These are phyloP conservation scores for Trichosurus vulpecula DNA, from an alignment of 2,797 vertebrate genomes.

Conservation along the genomic window DNA sequence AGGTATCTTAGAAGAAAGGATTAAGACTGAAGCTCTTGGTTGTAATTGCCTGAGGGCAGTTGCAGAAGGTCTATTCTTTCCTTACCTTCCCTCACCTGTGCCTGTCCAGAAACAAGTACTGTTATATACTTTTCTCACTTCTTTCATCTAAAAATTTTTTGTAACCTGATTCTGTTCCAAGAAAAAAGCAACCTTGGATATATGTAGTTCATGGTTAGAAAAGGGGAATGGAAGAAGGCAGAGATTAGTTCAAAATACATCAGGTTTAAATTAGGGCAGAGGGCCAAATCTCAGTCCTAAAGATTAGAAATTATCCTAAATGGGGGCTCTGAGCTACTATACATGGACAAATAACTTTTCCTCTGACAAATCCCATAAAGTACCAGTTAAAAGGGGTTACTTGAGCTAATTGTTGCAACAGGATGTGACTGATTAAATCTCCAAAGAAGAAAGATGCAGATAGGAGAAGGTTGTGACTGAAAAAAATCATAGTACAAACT, in stretches of 20 bases:
- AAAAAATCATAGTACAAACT: background rate
- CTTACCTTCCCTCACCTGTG: background rate
- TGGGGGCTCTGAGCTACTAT: background rate
- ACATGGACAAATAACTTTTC: background rate
- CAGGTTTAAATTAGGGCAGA: background rate
- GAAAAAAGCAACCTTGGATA: no score
- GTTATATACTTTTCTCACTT: background rate
- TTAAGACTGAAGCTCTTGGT: background rate
- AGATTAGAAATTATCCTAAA: background rate
- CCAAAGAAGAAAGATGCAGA: background rate
- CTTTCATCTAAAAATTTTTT: background rate
- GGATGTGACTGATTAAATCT: background rate
- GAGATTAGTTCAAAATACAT: background rate
- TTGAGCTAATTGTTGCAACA: background rate
- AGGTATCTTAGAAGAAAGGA: background rate
- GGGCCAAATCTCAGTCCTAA: background rate
- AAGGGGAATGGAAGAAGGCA: no score
- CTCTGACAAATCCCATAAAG: background rate
- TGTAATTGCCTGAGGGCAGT: background rate
- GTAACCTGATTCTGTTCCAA: background rate
- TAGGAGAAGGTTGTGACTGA: background rate
- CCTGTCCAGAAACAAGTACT: background rate
- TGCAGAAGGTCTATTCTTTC: background rate
- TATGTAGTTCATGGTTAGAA: no score
- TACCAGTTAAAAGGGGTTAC: background rate